phyloP scores from a whole-genome alignment of 2,797 vertebrate genomes.

The Chaetodon trifasciatus region DNA sequence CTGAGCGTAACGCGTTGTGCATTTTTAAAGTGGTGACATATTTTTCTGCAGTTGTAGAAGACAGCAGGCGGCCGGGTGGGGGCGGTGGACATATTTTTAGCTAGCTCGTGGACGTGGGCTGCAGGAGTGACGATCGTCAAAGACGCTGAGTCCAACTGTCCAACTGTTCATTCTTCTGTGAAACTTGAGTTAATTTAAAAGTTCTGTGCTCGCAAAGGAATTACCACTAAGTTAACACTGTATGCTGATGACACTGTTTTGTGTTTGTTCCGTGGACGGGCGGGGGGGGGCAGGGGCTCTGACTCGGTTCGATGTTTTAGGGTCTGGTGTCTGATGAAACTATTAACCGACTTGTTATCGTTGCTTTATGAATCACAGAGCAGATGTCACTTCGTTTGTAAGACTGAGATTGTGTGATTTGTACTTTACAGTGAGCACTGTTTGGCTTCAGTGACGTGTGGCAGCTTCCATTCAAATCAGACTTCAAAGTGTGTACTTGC shows the following conservation, averaged over 20 bases:
- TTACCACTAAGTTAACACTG: constrained; percentile 76
- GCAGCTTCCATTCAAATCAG: constrained; percentile 84
- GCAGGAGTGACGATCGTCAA: constrained; percentile 38
- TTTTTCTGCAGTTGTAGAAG: constrained; percentile 36
- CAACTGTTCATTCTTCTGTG: constrained; percentile 57
- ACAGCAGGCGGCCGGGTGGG: constrained; percentile 4
- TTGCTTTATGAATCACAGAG: constrained; percentile 81
- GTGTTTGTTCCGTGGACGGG: constrained; percentile 70
- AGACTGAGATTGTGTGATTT: constrained; percentile 84
- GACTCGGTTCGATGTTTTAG: constrained; percentile 73
- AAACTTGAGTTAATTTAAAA: constrained; percentile 58
- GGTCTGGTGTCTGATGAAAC: constrained; percentile 72
- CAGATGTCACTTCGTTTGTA: constrained; percentile 81
- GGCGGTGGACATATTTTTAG: constrained; percentile 38
- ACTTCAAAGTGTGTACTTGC: constrained; percentile 79
- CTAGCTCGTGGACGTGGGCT: constrained; percentile 37
- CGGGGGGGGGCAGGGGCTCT: constrained; percentile 47
- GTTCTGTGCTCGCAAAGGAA: constrained; percentile 58
- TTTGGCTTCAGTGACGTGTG: constrained; percentile 85
- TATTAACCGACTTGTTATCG: constrained; percentile 73
- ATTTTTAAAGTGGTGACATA: constrained; percentile 26
- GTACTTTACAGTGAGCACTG: constrained; percentile 85
- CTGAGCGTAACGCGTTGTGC: constrained; percentile 31
- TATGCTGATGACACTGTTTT: constrained; percentile 78
- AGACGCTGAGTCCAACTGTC: constrained; percentile 42